phyloP scores from a whole-genome alignment of 2,113 vertebrate species.

The Rhineura floridana region DNA sequence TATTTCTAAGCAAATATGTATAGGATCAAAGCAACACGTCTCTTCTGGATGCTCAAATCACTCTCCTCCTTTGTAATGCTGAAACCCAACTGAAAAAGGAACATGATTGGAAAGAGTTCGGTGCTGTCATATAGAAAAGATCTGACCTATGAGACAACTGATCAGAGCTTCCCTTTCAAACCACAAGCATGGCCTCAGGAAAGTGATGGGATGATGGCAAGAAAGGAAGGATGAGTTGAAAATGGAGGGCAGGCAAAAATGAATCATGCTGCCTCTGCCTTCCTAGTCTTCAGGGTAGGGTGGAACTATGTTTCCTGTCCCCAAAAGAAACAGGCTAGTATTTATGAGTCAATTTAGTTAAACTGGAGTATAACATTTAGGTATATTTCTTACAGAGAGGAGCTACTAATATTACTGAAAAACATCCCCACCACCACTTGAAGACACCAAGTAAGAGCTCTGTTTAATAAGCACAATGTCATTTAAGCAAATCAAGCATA shows the following conservation, averaged over 20 bases:
- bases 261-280: conserved; percentile 8
- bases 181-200: neutral
- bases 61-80: neutral
- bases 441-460: conserved; percentile 3
- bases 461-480: neutral
- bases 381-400: neutral
- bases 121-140: neutral
- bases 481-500: neutral
- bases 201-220: neutral
- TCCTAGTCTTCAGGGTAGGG: neutral
- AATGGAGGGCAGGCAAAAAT: neutral
- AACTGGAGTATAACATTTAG: neutral
- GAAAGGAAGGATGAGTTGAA: neutral
- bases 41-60: neutral
- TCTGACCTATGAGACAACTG: neutral
- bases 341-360: conserved; percentile 22
- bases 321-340: neutral
- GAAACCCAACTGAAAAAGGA: neutral
- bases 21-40: neutral
- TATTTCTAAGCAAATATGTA: neutral
- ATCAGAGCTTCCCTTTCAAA: neutral
- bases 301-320: neutral
- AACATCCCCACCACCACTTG: conserved; percentile 20
- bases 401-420: neutral
- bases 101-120: neutral